Conservation (phyloP, 2,888 invertebrate genomes). For the Liopterus haemorrhoidalis region DNA sequence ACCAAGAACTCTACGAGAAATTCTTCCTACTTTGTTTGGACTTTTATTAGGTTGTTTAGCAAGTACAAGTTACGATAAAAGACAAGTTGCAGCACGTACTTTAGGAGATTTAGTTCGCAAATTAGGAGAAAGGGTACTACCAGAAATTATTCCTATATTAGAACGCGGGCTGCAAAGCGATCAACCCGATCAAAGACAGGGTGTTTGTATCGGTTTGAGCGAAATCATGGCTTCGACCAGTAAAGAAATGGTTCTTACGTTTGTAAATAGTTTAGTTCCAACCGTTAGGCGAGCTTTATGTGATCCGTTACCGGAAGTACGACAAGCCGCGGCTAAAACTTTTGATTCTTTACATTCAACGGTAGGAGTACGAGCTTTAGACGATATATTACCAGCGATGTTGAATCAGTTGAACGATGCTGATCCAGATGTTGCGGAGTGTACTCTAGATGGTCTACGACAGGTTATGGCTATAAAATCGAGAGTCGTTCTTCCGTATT, state of each 20-base stretch:
- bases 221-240: constrained; percentile 98
- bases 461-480: constrained; percentile 98
- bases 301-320: constrained; percentile 87
- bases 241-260: constrained; percentile 86
- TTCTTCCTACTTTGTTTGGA: constrained; percentile 88
- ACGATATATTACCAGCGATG: constrained; percentile 93
- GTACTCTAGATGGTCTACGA: constrained; percentile 88
- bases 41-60: constrained; percentile 90
- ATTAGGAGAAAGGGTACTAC: constrained; percentile 93
- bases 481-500: constrained; percentile 88
- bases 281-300: constrained; percentile 92
- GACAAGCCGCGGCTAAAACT: constrained; percentile 92
- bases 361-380: constrained; percentile 87
- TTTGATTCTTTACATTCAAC: constrained; percentile 94
- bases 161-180: constrained; percentile 89
- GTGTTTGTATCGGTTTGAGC: constrained; percentile 95
- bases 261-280: constrained; percentile 81
- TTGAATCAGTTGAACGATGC: constrained; percentile 74
- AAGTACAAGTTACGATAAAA: constrained; percentile 91
- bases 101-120: constrained; percentile 95
- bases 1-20: constrained; percentile 91
- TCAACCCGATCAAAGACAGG: constrained; percentile 91
- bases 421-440: constrained; percentile 74
- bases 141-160: constrained; percentile 96
- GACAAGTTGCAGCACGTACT: constrained; percentile 93